Evolutionary conservation across 2,888 invertebrate genomes (phyloP).

Genomic region (Acanthosoma haemorrhoidale): DNA sequence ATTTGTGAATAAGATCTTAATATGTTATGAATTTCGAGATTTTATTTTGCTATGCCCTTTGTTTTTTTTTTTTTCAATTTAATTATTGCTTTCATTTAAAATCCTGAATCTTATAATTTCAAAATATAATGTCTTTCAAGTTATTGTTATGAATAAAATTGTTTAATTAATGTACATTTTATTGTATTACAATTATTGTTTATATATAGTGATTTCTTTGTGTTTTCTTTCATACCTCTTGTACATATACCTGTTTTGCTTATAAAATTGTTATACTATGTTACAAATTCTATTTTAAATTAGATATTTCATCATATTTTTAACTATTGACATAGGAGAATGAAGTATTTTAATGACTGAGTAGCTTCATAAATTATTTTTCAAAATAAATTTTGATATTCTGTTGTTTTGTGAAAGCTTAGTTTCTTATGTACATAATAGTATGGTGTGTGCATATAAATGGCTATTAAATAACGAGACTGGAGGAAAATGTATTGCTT

Average conservation of each 20-base stretch:
- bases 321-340: too few relatives aligned
- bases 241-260: neutral
- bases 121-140: neutral
- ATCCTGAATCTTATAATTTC: neutral
- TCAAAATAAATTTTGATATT: too few relatives aligned
- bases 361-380: too few relatives aligned
- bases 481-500: too few relatives aligned
- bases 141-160: neutral
- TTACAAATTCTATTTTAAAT: neutral
- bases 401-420: too few relatives aligned
- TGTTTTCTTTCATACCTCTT: neutral
- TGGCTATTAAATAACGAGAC: too few relatives aligned
- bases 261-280: neutral
- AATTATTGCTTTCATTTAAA: neutral
- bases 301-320: too few relatives aligned
- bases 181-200: neutral
- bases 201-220: neutral
- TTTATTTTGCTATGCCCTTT: slow-evolving; percentile 2
- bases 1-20: neutral
- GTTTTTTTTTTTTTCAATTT: neutral
- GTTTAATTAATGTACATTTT: neutral
- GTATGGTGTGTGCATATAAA: too few relatives aligned
- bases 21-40: slow-evolving; percentile 13
- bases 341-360: too few relatives aligned
- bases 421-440: too few relatives aligned